Base-by-base conservation (phyloP, 1,140 invertebrate species). In the Drosophila carrolli region DNA sequence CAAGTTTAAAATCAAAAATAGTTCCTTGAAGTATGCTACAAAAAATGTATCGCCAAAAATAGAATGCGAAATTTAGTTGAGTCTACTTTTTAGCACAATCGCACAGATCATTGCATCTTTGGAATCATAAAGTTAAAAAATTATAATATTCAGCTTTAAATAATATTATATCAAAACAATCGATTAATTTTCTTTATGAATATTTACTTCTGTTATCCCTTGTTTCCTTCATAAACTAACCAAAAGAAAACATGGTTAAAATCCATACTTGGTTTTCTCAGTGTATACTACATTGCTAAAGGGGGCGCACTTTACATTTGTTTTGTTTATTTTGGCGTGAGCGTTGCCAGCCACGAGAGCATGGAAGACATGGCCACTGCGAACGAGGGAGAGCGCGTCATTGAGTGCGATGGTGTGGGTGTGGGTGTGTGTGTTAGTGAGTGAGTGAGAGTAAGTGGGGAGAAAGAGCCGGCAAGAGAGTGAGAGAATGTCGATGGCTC, bases 291-390 rank as follows among this genome's bases (percentile, higher is more conserved):
- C 37, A 74, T 63, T 50, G 58, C 70, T 50, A 51, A 53, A 32
- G 50, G 73, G 50, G 72, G 71, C 84, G 71, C 83, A 88, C 84
- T 88, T 86, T 86, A 83, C 75, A 86, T 88, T 86, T 88, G 83
- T 88, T 86, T 86, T 88, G 83, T 89, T 88, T 88, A 88, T 88
- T 88, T 88, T 88, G 80, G 79, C 84, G 80, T 88, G 84, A 83
- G 82, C 71, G 82, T 78, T 78, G 75, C 76, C 66, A 55, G 76
- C 57, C 35, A 38, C 23, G 51, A 67, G 74, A 70, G 73, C 48
- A 60, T 40, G 56, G 47, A 67, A 67, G 78, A 56, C 62, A 59
- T 35, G 55, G 65, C 53, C 46, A 56, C 57, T 51, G 72, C 58
- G 71, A 56, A 70, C 9, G 40, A 43, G 71, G 11, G 51, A 62